These are phyloP conservation scores for Rhineura floridana DNA, from an alignment of 2,113 vertebrate genomes.

Conservation along the genomic window DNA sequence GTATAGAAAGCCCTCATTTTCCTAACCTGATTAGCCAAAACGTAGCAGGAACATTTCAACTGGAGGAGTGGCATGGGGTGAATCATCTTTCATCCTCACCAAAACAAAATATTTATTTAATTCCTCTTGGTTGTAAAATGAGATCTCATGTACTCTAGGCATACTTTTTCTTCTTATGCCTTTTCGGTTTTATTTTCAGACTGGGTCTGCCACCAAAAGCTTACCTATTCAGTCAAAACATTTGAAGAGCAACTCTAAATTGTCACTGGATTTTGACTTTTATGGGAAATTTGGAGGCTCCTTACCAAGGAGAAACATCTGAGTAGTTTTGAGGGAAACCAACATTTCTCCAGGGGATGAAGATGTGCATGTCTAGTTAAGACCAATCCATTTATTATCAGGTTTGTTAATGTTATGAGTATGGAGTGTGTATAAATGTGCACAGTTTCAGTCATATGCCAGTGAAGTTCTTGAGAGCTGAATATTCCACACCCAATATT, in stretches of 20 bases:
- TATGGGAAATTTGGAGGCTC: not conserved
- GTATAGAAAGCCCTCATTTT: constrained; percentile 29
- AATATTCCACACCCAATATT: not conserved
- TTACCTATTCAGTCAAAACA: too few species aligned
- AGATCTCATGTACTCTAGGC: too few species aligned
- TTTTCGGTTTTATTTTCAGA: not conserved
- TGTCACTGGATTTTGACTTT: not conserved
- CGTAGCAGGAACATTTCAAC: not conserved
- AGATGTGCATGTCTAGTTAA: not conserved
- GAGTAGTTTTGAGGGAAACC: not conserved
- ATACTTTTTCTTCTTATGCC: not conserved
- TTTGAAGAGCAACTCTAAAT: too few species aligned
- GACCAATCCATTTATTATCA: not conserved
- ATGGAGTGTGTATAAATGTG: not conserved
- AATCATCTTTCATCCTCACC: not conserved
- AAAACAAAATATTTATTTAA: not conserved
- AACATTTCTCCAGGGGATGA: not conserved
- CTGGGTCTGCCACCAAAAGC: not conserved
- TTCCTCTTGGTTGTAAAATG: not conserved
- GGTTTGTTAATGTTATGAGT: not conserved
- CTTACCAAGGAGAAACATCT: not conserved
- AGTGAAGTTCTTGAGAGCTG: not conserved
- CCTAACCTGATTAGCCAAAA: not conserved
- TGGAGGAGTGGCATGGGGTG: not conserved
- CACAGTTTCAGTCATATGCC: not conserved